phyloP scores from a whole-genome alignment of 2,113 vertebrate species.

The Vanacampus margaritifer region DNA sequence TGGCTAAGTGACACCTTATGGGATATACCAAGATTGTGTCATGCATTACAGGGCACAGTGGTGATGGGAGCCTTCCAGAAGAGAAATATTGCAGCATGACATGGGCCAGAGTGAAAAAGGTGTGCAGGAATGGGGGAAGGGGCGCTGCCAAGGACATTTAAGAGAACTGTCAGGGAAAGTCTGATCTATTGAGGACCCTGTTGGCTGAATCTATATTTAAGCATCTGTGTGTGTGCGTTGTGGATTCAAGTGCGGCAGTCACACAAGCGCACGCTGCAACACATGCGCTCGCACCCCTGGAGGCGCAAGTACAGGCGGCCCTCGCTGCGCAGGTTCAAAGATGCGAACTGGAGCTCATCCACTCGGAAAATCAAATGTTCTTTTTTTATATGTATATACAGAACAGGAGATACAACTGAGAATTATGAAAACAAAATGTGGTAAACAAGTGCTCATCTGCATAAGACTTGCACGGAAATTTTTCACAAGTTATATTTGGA shows the following conservation, averaged over 20 bases:
- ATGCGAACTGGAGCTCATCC: conserved; percentile 36
- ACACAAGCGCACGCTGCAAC: conserved; percentile 4
- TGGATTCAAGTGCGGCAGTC: conserved; percentile 11
- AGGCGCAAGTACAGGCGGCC: conserved; percentile 26
- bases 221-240: conserved; percentile 12
- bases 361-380: conserved; percentile 49
- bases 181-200: conserved; percentile 70
- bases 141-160: conserved; percentile 76
- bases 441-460: conserved; percentile 21
- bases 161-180: conserved; percentile 68
- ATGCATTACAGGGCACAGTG: conserved; percentile 56
- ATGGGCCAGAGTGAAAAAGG: conserved; percentile 57
- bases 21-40: conserved; percentile 69
- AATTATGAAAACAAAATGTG: not conserved
- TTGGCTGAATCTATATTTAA: conserved; percentile 58
- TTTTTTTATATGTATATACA: not conserved
- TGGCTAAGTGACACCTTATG: conserved; percentile 63
- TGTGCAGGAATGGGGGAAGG: conserved; percentile 38
- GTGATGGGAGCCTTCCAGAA: conserved; percentile 58
- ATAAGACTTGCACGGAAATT: not conserved
- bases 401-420: conserved; percentile 22
- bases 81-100: conserved; percentile 71
- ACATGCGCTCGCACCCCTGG: conserved; percentile 10
- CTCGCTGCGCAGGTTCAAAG: conserved; percentile 42
- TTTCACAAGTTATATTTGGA: conserved; percentile 2